These are phyloP conservation scores for Phyllostomus discolor DNA, from an alignment of 2,113 vertebrate species.

Conservation along the genomic window DNA sequence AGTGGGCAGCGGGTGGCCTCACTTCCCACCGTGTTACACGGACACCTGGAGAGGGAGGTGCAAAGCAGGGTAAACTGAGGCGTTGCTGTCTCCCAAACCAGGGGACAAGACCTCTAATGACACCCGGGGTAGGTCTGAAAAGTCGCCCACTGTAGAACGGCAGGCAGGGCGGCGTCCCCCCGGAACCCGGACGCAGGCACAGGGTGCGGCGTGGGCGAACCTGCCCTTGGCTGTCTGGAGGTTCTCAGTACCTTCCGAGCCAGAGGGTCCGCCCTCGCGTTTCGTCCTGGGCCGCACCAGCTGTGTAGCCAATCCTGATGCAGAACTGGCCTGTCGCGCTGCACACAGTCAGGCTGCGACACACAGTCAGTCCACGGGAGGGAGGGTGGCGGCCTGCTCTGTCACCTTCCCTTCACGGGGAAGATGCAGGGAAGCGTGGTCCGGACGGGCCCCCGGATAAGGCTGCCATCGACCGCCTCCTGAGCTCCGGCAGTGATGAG, in stretches of 20 bases:
- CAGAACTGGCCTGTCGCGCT: no score
- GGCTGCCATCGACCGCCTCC: neutral
- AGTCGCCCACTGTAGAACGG: neutral
- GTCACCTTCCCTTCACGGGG: neutral
- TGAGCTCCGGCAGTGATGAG: fast-evolving
- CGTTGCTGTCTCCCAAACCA: neutral
- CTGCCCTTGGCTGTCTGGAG: fast-evolving
- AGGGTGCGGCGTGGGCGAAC: neutral
- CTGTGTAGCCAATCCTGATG: no score
- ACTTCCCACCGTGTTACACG: neutral
- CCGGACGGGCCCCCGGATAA: neutral
- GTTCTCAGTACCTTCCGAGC: neutral
- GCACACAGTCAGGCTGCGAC: neutral
- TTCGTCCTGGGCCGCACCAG: neutral
- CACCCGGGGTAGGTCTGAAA: neutral
- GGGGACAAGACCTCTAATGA: neutral
- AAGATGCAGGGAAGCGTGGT: no score
- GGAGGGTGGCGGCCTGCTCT: neutral
- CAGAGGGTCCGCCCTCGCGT: neutral
- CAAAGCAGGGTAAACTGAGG: neutral
- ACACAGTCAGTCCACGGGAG: fast-evolving
- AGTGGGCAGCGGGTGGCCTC: neutral
- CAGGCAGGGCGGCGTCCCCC: neutral
- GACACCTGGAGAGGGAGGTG: no score
- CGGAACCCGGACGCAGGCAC: fast-evolving